These are phyloP conservation scores for Tapera naevia DNA, from an alignment of 2,797 vertebrate species.

Conservation along the genomic window DNA sequence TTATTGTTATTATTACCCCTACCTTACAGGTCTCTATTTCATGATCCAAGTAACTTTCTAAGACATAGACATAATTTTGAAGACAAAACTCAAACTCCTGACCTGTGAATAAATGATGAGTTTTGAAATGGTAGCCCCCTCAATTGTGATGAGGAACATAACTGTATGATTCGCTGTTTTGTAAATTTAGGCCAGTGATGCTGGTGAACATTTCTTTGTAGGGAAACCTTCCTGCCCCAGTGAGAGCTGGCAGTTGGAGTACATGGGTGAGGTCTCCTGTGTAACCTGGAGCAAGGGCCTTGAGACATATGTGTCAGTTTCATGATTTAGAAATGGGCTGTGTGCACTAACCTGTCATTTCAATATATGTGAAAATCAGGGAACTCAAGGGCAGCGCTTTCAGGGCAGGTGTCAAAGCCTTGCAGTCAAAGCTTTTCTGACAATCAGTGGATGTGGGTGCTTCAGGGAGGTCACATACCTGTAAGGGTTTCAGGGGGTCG, in stretches of 20 bases:
- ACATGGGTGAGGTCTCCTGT: accelerated
- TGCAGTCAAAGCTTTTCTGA: neutral
- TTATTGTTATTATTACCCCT: neutral
- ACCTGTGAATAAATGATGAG: neutral
- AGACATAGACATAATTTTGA: neutral
- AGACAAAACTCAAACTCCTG: neutral
- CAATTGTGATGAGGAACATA: neutral
- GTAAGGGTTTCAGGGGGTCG: neutral
- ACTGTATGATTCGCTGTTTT: neutral
- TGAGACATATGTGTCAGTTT: neutral
- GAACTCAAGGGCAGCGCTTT: neutral
- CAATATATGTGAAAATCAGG: accelerated
- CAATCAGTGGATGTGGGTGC: neutral
- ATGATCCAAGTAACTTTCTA: neutral
- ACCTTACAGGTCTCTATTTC: neutral
- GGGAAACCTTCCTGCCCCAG: neutral
- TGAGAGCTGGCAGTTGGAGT: neutral
- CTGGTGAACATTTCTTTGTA: neutral
- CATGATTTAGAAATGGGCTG: neutral
- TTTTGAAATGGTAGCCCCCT: neutral
- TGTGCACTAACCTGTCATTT: neutral
- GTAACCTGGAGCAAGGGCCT: neutral
- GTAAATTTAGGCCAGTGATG: neutral
- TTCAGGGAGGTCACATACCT: neutral
- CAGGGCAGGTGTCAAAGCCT: neutral